Percentiles rank a stretch among this genome's conserved stretches.
Conservation (phyloP, 2,888 invertebrate species). For the Ornithoptera alexandrae region DNA sequence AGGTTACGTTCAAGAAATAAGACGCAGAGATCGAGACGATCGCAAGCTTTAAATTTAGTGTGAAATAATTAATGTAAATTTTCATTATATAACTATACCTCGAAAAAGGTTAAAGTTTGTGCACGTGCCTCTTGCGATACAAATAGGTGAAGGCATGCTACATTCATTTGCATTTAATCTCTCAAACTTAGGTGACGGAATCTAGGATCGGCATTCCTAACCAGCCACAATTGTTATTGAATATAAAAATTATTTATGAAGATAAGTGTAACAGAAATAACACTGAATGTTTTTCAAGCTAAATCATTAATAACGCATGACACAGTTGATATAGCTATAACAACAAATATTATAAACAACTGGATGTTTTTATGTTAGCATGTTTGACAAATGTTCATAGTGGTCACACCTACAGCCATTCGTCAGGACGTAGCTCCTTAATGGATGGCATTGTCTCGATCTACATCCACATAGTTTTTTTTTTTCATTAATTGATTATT, state of each 20-base stretch:
- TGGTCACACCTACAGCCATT: slow-evolving; percentile 24
- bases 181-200: slow-evolving; percentile 26
- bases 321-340: not conserved
- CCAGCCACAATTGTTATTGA: slow-evolving; percentile 24
- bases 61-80: not conserved
- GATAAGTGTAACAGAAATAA: not conserved
- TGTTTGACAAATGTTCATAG: slow-evolving; percentile 21
- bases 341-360: not conserved
- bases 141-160: slow-evolving; percentile 29
- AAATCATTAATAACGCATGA: slow-evolving; percentile 5
- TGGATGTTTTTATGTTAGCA: slow-evolving; percentile 14
- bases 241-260: not conserved
- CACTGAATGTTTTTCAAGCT: not conserved
- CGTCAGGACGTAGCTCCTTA: slow-evolving; percentile 13
- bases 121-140: slow-evolving; percentile 21
- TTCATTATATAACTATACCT: not conserved
- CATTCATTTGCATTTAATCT: slow-evolving; percentile 25
- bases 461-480: slow-evolving; percentile 14
- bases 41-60: not conserved
- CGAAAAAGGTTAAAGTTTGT: slow-evolving; percentile 25
- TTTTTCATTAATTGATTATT: not conserved
- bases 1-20: slow-evolving; percentile 1
- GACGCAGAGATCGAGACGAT: not conserved
- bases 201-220: slow-evolving; percentile 27
- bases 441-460: slow-evolving; percentile 27